Percentiles rank a stretch among this genome's conserved stretches.
phyloP scores from a whole-genome alignment of 2,113 vertebrate genomes.

The Poeciliopsis turrubarensis region DNA sequence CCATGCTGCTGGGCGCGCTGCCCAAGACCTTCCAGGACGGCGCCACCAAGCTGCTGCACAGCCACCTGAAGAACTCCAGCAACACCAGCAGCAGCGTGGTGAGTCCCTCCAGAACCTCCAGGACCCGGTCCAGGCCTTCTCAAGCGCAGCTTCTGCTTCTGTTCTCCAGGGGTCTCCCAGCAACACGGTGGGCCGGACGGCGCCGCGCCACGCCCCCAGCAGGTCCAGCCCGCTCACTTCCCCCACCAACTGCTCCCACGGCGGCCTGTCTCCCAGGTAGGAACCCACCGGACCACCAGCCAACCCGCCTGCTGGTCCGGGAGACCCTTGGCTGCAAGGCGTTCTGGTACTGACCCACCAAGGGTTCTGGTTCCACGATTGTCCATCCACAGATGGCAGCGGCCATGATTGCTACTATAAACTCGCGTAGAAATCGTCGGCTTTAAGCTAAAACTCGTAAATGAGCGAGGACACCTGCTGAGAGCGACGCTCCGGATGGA shows the following conservation, averaged over 20 bases:
- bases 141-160: not conserved
- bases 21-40: conserved; percentile 99
- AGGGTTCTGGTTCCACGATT: not conserved
- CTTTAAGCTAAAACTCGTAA: no score
- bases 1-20: conserved; percentile 98
- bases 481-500: no score
- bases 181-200: conserved; percentile 92
- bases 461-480: no score
- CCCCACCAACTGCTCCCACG: conserved; percentile 96
- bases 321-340: not conserved
- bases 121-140: no score
- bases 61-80: conserved; percentile 97
- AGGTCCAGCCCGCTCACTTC: conserved; percentile 96
- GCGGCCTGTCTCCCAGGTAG: conserved; percentile 98
- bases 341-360: not conserved
- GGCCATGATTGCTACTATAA: no score
- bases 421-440: no score
- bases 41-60: conserved; percentile 97
- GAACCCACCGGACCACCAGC: not conserved
- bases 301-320: not conserved
- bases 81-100: conserved; percentile 89
- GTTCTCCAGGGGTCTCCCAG: conserved; percentile 90
- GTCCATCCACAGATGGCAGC: no score
- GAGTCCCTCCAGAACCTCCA: conserved; percentile 40
- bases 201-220: conserved; percentile 90